A percentile compares a stretch with the other conserved stretches of the same genome.
phyloP scores from a whole-genome alignment of 1,140 invertebrate genomes.

The Drosophila sp. region DNA sequence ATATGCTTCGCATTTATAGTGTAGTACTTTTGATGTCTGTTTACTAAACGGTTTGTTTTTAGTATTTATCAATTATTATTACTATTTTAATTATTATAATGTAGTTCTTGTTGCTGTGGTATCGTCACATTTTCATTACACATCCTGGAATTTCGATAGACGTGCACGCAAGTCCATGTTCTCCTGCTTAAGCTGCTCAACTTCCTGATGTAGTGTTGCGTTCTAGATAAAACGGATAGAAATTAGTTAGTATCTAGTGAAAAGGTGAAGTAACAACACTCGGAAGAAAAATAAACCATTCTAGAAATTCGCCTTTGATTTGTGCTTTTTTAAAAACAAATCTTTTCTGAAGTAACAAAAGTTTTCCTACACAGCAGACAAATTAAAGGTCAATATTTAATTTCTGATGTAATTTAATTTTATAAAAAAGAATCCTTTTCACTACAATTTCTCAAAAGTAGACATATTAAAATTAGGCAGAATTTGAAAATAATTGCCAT shows the following conservation, averaged over 20 bases:
- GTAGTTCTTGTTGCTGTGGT: constrained; percentile 80
- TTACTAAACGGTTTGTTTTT: constrained; percentile 72
- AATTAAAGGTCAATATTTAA: too few species aligned
- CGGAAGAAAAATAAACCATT: too few species aligned
- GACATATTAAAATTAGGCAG: too few species aligned
- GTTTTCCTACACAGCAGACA: too few species aligned
- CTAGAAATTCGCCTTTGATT: too few species aligned
- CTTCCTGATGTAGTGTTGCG: constrained; percentile 92
- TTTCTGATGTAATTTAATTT: too few species aligned
- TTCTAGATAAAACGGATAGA: constrained; percentile 86
- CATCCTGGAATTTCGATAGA: constrained; percentile 93
- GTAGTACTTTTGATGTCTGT: constrained; percentile 72
- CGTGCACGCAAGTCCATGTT: constrained; percentile 94
- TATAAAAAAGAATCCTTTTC: too few species aligned
- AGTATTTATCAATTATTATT: constrained; percentile 51
- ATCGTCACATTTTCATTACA: constrained; percentile 86
- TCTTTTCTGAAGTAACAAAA: too few species aligned
- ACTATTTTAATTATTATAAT: constrained; percentile 59
- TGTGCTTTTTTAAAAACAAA: too few species aligned
- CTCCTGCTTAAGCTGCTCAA: constrained; percentile 95
- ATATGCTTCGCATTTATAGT: constrained; percentile 40
- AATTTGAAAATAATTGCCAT: too few species aligned
- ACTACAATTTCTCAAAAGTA: too few species aligned
- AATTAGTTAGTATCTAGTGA: background rate
- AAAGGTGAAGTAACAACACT: too few species aligned